Evolutionary conservation across 2,797 vertebrate genomes (phyloP).

Genomic region (Cyclura pinguis): DNA sequence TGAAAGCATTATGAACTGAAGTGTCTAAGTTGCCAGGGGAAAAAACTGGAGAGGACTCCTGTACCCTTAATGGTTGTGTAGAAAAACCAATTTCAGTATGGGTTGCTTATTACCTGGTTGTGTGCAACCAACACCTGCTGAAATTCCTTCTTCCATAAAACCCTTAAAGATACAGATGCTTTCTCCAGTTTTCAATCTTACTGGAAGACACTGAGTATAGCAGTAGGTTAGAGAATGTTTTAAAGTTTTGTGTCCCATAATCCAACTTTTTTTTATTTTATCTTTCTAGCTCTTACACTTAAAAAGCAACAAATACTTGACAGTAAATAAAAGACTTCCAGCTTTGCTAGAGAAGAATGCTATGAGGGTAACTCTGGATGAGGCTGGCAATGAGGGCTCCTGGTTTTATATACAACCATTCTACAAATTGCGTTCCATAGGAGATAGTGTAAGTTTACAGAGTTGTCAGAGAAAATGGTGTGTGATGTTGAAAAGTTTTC

Average conservation of each 20-base stretch:
- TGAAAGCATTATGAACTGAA: not conserved
- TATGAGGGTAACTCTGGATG: slow-evolving; percentile 96
- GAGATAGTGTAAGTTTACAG: slow-evolving; percentile 92
- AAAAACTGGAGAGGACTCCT: no score
- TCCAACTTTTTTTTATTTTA: slow-evolving; percentile 7
- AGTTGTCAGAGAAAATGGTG: not conserved
- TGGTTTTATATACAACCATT: slow-evolving; percentile 99
- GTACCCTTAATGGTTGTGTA: no score
- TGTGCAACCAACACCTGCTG: no score
- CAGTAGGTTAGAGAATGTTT: not conserved
- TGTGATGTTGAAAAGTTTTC: not conserved
- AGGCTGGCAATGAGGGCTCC: slow-evolving; percentile 96
- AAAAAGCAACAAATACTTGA: slow-evolving; percentile 99
- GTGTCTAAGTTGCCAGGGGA: no score
- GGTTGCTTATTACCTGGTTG: no score
- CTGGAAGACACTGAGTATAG: not conserved
- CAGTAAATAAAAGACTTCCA: slow-evolving; percentile 97
- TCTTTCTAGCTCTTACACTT: slow-evolving; percentile 91
- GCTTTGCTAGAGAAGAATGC: slow-evolving; percentile 98
- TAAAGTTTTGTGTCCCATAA: not conserved
- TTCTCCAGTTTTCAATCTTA: no score
- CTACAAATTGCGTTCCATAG: slow-evolving; percentile 96
- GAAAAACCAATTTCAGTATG: no score
- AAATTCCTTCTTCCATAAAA: no score
- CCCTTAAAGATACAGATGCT: no score